A percentile compares a stretch with the other conserved stretches of the same genome.
Conservation (phyloP, 1,140 invertebrate genomes). For the Oryctes rhinoceros region DNA sequence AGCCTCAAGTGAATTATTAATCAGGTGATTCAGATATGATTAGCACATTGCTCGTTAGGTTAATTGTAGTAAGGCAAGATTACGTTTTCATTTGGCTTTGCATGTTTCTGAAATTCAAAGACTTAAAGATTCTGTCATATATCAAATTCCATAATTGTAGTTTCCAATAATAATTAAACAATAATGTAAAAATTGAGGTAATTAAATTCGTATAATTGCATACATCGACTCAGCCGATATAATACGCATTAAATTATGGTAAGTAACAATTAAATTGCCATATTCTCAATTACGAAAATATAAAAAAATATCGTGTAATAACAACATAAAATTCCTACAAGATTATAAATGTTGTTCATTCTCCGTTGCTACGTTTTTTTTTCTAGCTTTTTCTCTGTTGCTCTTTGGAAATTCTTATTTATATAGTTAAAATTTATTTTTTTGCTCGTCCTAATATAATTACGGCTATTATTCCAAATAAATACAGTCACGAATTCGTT, state of each 20-base stretch:
- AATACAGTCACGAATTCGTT: constrained; percentile 24
- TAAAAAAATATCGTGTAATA: constrained; percentile 21
- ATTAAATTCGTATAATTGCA: not conserved
- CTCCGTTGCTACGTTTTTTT: not conserved
- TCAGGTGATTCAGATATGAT: not conserved
- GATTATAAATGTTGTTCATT: not conserved
- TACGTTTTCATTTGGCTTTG: no score
- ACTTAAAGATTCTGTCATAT: no score
- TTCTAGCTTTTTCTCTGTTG: not conserved
- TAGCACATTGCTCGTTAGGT: not conserved
- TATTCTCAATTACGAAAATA: constrained; percentile 10
- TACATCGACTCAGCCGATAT: not conserved
- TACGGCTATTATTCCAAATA: constrained; percentile 24
- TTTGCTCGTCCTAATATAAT: not conserved
- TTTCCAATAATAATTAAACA: not conserved
- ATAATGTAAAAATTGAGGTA: no score
- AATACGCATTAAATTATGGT: constrained; percentile 17
- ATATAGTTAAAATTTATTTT: constrained; percentile 1
- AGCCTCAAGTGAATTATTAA: not conserved
- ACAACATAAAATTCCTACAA: constrained; percentile 27
- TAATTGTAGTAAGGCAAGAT: no score
- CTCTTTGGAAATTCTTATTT: not conserved
- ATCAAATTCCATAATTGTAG: no score
- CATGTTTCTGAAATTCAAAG: no score
- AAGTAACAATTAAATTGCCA: constrained; percentile 24